Evolutionary conservation across 2,888 invertebrate genomes (phyloP), one percentile per base, ranked within the genome.

Genomic region (Cheilosia urbana): DNA sequence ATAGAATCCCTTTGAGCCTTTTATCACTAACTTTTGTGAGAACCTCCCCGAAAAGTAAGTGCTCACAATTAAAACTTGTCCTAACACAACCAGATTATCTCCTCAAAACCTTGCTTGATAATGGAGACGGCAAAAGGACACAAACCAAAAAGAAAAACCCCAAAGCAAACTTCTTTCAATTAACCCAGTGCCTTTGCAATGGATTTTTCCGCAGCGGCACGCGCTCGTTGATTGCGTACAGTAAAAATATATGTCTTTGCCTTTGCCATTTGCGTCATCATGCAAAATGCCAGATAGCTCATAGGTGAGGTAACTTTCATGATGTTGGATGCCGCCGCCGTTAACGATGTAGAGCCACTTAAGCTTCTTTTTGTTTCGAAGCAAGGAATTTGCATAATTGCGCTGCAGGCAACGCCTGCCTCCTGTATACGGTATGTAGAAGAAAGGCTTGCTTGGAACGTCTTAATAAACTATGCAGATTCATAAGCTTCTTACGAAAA

Each of bases 341-440:
- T 78, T 72, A 72, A 82, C 62, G 72, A 78, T 49, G 47, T 55
- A 47, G 24, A 34, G 17, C 60, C 78, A 82, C 82, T 82, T 71
- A 72, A 60, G 66, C 34, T 47, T 71, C 40, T 66, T 78, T 37
- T 47, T 66, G 47, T 82, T 72, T 55, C 13, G n/a, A 13, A 49
- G 19, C 17, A 17, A 47, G 17, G 71, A 78, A 82, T 82, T 82
- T 72, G 72, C 82, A 82, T 82, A 82, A 82, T 82, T 78, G 78
- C 66, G 42, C 66, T 66, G 45, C 72, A 34, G 53, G 40, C 51
- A 45, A 75, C 40, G 27, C 47, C 21, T 62, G 42, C 19, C 24
- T 17, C 15, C 15, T 40, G 6, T 17, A n/a, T 3, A 47, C 27
- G 7, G 27, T 27, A 27, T 45, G 45, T 7, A 17, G 45, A 13